Evolutionary conservation across 2,797 vertebrate species (phyloP).

Genomic region (Vipera ursinii): DNA sequence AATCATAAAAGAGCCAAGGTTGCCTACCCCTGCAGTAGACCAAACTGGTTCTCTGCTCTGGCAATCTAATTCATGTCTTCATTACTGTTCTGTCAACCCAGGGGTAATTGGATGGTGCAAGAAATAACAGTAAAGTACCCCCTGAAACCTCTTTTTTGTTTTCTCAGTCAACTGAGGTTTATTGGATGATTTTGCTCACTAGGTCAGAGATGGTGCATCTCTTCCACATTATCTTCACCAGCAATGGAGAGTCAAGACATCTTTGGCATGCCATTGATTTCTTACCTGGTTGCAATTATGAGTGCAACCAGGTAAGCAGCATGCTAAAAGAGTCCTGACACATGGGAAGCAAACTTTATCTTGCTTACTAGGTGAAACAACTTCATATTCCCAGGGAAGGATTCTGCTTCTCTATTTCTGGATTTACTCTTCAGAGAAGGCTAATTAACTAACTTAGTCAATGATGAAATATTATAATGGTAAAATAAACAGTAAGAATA

Average conservation of each 20-base stretch:
- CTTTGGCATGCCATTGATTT: not conserved
- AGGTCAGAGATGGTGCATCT: not conserved
- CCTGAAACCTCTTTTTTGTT: not conserved
- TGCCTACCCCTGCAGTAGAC: not conserved
- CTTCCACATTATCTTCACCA: not conserved
- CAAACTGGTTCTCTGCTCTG: not conserved
- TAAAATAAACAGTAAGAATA: not conserved
- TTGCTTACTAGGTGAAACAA: not conserved
- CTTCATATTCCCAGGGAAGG: not conserved
- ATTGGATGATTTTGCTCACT: not conserved
- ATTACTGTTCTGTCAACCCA: not conserved
- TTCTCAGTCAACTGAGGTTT: not conserved
- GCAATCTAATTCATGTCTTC: not conserved
- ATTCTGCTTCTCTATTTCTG: not conserved
- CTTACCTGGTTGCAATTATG: constrained; percentile 7
- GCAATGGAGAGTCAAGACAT: not conserved
- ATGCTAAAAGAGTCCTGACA: not conserved
- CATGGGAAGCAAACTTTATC: not conserved
- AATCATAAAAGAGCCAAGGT: too few relatives aligned
- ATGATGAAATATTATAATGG: constrained; percentile 1
- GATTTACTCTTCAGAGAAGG: not conserved
- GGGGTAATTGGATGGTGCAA: not conserved
- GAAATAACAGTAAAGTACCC: not conserved
- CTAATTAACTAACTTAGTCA: not conserved
- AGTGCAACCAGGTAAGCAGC: not conserved